phyloP scores from a whole-genome alignment of 2,888 invertebrate genomes.

The Acrobasis suavella region DNA sequence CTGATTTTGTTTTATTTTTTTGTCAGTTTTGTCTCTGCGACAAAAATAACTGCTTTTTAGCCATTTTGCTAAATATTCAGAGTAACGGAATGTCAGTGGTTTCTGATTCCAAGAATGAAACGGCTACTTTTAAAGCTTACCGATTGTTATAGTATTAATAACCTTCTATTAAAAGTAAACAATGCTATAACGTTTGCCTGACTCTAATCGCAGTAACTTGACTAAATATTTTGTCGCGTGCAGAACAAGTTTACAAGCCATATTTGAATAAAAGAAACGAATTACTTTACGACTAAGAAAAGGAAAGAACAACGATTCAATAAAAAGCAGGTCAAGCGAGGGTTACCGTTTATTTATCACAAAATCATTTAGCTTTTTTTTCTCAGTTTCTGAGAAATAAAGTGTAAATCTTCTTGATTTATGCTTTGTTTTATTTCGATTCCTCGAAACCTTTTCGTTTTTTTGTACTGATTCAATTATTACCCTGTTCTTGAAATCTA shows the following conservation, averaged over 20 bases:
- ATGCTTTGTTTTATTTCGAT: slow-evolving; percentile 17
- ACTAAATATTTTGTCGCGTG: slow-evolving; percentile 71
- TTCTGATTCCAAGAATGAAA: background rate
- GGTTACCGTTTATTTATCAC: slow-evolving; percentile 23
- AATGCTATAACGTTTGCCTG: slow-evolving; percentile 56
- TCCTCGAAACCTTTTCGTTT: slow-evolving; percentile 9
- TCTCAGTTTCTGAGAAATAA: slow-evolving; percentile 18
- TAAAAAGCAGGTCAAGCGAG: slow-evolving; percentile 27
- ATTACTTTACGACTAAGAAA: slow-evolving; percentile 46
- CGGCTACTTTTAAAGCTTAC: background rate
- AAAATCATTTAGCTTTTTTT: slow-evolving; percentile 21
- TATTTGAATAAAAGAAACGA: slow-evolving; percentile 55
- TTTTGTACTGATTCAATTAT: background rate
- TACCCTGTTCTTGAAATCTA: background rate
- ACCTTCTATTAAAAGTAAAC: slow-evolving; percentile 44
- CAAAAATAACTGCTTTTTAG: slow-evolving; percentile 38
- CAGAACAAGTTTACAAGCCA: slow-evolving; percentile 49
- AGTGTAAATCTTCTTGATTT: slow-evolving; percentile 21
- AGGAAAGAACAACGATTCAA: slow-evolving; percentile 28
- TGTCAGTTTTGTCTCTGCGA: slow-evolving; percentile 57
- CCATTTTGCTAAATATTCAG: slow-evolving; percentile 15
- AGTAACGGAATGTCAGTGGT: slow-evolving; percentile 25
- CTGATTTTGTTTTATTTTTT: slow-evolving; percentile 68
- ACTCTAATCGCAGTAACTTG: slow-evolving; percentile 52
- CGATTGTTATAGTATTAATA: slow-evolving; percentile 21